phyloP scores from a whole-genome alignment of 2,797 vertebrate genomes.

The Gambusia yucatana region DNA sequence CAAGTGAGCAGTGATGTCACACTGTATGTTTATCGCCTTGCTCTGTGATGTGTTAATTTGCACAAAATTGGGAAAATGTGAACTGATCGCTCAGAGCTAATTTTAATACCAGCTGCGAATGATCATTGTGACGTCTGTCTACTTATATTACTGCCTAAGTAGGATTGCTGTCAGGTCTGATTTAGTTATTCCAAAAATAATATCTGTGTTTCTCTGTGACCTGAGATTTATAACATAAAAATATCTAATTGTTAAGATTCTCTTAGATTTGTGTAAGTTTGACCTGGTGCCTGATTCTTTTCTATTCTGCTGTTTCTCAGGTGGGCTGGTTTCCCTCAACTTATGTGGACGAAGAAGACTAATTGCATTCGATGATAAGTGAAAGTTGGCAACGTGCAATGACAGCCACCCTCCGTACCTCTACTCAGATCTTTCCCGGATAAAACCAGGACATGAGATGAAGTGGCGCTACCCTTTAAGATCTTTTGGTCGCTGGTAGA shows the following conservation, averaged over 20 bases:
- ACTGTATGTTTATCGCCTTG: not conserved
- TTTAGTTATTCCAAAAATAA: not conserved
- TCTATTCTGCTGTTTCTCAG: slow-evolving; percentile 69
- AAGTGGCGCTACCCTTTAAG: slow-evolving; percentile 39
- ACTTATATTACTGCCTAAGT: not conserved
- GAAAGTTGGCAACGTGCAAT: slow-evolving; percentile 21
- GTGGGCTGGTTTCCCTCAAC: slow-evolving; percentile 96
- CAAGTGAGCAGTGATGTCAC: not conserved
- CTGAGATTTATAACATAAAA: not conserved
- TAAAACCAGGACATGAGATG: slow-evolving; percentile 44
- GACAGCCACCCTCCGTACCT: slow-evolving; percentile 33
- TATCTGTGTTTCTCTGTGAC: not conserved
- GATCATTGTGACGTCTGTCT: not conserved
- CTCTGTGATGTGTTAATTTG: not conserved
- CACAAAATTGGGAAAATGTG: not conserved
- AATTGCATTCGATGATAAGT: slow-evolving; percentile 28
- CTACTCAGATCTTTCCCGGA: slow-evolving; percentile 45
- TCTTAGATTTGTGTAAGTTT: no score
- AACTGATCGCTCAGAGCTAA: not conserved
- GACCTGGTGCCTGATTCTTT: not conserved
- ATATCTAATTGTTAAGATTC: not conserved
- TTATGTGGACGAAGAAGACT: slow-evolving; percentile 94
- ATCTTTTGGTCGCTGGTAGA: slow-evolving; percentile 53
- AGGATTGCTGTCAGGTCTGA: not conserved
- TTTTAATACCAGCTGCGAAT: not conserved